These are phyloP conservation scores for Myanophis thanlyinensis DNA, from an alignment of 2,113 vertebrate genomes.

Conservation along the genomic window DNA sequence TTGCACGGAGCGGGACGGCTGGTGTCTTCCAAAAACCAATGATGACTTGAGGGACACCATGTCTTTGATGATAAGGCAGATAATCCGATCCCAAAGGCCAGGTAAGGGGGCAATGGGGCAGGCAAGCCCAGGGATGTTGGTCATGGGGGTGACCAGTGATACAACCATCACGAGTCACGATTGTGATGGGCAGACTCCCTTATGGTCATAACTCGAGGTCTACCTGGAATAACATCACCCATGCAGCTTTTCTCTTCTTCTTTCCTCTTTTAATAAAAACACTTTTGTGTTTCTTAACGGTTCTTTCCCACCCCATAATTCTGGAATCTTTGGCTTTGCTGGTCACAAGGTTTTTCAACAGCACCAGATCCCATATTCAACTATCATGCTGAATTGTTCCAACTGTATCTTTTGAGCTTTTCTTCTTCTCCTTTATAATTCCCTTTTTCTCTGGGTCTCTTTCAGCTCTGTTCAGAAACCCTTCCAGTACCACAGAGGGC, in stretches of 20 bases:
- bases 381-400: background rate
- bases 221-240: background rate
- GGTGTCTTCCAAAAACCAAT: slow-evolving; percentile 87
- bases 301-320: background rate
- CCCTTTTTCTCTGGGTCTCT: slow-evolving; percentile 2
- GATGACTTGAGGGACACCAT: slow-evolving; percentile 89
- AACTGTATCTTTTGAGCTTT: background rate
- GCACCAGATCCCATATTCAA: too few species aligned
- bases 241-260: background rate
- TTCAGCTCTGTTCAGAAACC: slow-evolving; percentile 74
- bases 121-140: background rate
- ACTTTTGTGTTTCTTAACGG: background rate
- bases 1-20: slow-evolving; percentile 90
- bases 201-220: background rate
- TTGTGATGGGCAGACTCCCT: background rate
- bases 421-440: background rate
- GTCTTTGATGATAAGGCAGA: slow-evolving; percentile 87
- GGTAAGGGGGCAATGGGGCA: slow-evolving; percentile 59
- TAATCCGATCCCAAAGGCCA: slow-evolving; percentile 78
- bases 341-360: background rate
- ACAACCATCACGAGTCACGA: background rate
- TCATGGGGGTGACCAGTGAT: background rate
- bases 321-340: background rate
- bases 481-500: slow-evolving; percentile 53
- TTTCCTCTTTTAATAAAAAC: background rate